Base-by-base conservation (phyloP, 1,140 invertebrate genomes). In the Camponotus floridanus region DNA sequence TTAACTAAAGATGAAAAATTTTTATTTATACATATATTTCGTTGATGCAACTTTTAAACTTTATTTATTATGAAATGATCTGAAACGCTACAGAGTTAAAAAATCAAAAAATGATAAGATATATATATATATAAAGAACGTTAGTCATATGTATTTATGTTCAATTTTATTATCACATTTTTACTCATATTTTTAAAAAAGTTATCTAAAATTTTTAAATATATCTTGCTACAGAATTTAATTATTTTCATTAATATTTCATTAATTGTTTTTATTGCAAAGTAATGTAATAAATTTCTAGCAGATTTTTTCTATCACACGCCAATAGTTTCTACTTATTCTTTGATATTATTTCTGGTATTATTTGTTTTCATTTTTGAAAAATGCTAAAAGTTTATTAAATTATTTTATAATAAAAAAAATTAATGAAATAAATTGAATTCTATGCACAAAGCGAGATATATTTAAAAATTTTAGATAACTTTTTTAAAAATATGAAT, bases 51-150 rank as follows among this genome's bases (percentile, higher is more conserved):
- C 81, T 18, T 42, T 48, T 55, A 57, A 84, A 76, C 76, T 83
- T 57, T 84, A 76, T 64, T 64, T 84, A 59, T 70, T n/a, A 26
- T 33, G 36, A 70, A 26, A 57, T 39, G 65, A 57, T 26, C 36
- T 11, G 64, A 51, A 68, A 39, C 3, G 42, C 39, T 79, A 13
- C 55, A 6, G 31, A 70, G 71, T 81, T 73, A 81, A 42, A 70
- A 80, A 80, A 31, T 18, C 18, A 33, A 33, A 76, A 64, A 45
- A 33, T 11, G 61, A 11, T 7, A 39, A 48, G 6, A 2, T 39
- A 39, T 78, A 45, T 45, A 39, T 39, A 39, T 39, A 39, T 39
- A 39, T 39, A 26, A 13, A 15, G 33, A 57, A 18, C n/a, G 26
- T 26, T 26, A 26, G 26, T 42, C 62, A n/a, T 31, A 13, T 6